Conservation (phyloP, 2,113 vertebrate genomes). For the Excalfactoria chinensis region DNA sequence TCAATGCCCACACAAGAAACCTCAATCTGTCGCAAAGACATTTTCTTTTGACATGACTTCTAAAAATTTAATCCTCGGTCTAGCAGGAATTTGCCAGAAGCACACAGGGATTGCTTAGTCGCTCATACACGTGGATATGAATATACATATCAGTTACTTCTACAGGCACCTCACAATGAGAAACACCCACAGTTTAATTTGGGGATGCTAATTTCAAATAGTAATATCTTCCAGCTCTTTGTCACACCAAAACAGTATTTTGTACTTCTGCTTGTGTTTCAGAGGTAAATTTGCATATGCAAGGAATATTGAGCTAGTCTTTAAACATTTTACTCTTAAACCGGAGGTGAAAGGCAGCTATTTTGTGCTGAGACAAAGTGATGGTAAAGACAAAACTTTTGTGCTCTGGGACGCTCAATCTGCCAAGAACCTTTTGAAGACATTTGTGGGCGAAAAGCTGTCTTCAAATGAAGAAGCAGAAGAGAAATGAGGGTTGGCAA, state of each 20-base stretch:
- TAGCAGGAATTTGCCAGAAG: not conserved
- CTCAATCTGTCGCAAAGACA: not conserved
- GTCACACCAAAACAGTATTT: not conserved
- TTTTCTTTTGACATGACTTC: too few relatives aligned
- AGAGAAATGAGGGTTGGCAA: slow-evolving; percentile 60
- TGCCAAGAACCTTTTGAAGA: slow-evolving; percentile 61
- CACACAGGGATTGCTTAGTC: not conserved
- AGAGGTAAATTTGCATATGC: not conserved
- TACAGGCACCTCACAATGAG: not conserved
- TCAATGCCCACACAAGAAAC: not conserved
- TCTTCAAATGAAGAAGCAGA: slow-evolving; percentile 57
- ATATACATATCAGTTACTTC: not conserved
- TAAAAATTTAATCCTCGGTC: not conserved
- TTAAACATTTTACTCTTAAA: slow-evolving; percentile 16
- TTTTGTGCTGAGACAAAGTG: slow-evolving; percentile 23
- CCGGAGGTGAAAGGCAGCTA: slow-evolving; percentile 4
- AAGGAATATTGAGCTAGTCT: not conserved
- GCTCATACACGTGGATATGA: not conserved
- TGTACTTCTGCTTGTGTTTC: not conserved
- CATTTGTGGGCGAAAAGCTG: slow-evolving; percentile 52
- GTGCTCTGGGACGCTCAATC: slow-evolving; percentile 37
- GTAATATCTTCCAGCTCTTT: not conserved
- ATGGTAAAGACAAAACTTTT: slow-evolving; percentile 49
- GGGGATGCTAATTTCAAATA: slow-evolving; percentile 27
- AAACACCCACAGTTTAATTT: not conserved